A percentile compares a stretch with the other conserved stretches of the same genome.
Conservation (phyloP, 1,140 invertebrate genomes). For the Drosophila ambigua region DNA sequence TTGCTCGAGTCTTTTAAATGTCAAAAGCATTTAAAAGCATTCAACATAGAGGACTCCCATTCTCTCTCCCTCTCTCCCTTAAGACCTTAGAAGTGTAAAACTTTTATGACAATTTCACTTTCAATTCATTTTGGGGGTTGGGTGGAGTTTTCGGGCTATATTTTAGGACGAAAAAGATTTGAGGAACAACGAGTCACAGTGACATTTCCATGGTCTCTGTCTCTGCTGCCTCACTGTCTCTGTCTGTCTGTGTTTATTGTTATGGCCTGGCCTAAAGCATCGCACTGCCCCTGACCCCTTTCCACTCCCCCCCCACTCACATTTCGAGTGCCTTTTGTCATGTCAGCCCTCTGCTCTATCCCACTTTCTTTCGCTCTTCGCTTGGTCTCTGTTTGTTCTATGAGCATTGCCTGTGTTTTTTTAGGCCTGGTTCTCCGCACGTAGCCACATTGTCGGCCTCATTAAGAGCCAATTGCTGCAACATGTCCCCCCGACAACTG, state of each 20-base stretch:
- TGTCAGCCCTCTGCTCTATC: constrained; percentile 18
- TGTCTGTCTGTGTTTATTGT: constrained; percentile 55
- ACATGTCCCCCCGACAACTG: constrained; percentile 59
- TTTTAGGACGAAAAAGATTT: constrained; percentile 42
- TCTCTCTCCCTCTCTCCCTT: neutral
- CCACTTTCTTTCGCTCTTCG: constrained; percentile 9
- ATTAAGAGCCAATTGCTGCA: constrained; percentile 62
- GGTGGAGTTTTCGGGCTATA: constrained; percentile 5
- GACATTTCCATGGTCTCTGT: constrained; percentile 4
- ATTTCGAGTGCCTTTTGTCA: constrained; percentile 50
- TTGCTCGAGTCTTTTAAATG: constrained; percentile 12
- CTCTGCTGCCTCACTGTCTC: constrained; percentile 20
- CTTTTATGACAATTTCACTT: constrained; percentile 42
- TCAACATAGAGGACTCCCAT: neutral
- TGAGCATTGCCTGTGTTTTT: constrained; percentile 23
- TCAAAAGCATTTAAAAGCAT: constrained; percentile 26
- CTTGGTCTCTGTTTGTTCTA: constrained; percentile 22
- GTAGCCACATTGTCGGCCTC: constrained; percentile 55
- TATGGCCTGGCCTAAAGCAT: constrained; percentile 34
- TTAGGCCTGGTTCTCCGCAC: constrained; percentile 37
- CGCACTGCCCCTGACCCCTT: neutral
- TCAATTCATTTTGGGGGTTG: constrained; percentile 12
- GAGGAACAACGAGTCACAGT: constrained; percentile 18
- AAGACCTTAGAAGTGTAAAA: constrained; percentile 8
- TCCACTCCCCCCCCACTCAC: neutral